Evolutionary conservation across 2,888 invertebrate genomes (phyloP).

Genomic region (Luperina nickerlii): DNA sequence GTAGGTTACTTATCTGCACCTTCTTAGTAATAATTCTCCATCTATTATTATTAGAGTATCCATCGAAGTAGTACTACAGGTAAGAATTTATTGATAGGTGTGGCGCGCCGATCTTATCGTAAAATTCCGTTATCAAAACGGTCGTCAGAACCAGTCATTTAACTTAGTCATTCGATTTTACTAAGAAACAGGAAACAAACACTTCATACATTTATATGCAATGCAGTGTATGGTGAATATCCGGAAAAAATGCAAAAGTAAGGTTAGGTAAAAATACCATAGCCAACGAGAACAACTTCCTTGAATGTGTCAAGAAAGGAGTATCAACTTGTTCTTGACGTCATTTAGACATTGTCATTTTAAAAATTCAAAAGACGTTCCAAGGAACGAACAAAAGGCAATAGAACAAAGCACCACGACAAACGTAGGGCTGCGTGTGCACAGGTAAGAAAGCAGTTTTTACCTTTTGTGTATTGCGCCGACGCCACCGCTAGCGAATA

Average conservation of each 20-base stretch:
- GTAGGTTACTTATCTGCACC: slow-evolving; percentile 14
- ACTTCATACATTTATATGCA: slow-evolving; percentile 31
- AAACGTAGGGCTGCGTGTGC: slow-evolving; percentile 76
- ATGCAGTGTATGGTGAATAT: neutral
- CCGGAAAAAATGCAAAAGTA: slow-evolving; percentile 1
- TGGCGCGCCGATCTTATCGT: slow-evolving; percentile 61
- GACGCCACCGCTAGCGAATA: slow-evolving; percentile 84
- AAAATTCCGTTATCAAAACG: slow-evolving; percentile 63
- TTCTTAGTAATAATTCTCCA: slow-evolving; percentile 22
- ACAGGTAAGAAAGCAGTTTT: slow-evolving; percentile 85
- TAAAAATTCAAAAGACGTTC: slow-evolving; percentile 66
- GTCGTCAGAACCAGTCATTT: slow-evolving; percentile 61
- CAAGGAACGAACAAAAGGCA: slow-evolving; percentile 80
- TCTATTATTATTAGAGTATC: slow-evolving; percentile 33
- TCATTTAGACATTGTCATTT: slow-evolving; percentile 56
- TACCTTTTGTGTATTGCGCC: slow-evolving; percentile 88
- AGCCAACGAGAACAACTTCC: slow-evolving; percentile 3
- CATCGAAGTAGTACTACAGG: slow-evolving; percentile 24
- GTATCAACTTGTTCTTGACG: slow-evolving; percentile 55
- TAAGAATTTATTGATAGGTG: slow-evolving; percentile 63
- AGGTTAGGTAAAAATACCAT: slow-evolving; percentile 9
- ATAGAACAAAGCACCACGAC: slow-evolving; percentile 82
- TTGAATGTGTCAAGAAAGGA: slow-evolving; percentile 17
- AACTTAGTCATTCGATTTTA: slow-evolving; percentile 65
- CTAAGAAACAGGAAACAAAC: slow-evolving; percentile 63